Base-by-base conservation (phyloP, 2,888 invertebrate species). In the Drosophila paracracens region DNA sequence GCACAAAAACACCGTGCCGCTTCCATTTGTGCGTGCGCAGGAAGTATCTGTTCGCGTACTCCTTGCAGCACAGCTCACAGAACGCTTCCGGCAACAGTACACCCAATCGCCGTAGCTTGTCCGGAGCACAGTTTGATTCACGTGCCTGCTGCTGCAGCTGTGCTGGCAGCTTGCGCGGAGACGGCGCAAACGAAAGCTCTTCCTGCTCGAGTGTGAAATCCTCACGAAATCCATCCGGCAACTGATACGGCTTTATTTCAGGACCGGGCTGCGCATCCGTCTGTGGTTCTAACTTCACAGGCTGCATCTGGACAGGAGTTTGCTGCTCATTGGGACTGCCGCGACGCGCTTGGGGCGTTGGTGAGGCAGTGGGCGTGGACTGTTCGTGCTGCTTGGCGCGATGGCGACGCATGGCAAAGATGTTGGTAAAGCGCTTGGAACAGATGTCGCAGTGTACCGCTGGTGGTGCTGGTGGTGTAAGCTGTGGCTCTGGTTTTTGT, bases 41-140 rank as follows among this genome's bases (percentile, higher is more conserved):
- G 91, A 98, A 98, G 92, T 98, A 98, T 93, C 98, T 98, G 92
- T 98, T 98, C 92, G 97, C 97, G 92, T 98, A 98, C 92, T 98
- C 98, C 92, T 98, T 97, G 93, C 97, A 97, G 92, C 98, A 98
- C 70, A 98, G 95, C 93, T 98, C 97, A 93, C 98, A 98, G 92
- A 97, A 98, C n/a, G 97, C 97, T 90, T 98, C 97, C 2, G 96
- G 96, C 92, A 97, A 96, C 86, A 96, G 95, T 38, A 97, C 97
- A 43, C 97, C 97, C 68, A 97, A 94, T 68, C 96, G 95, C 33
- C 96, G 95, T 40, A 97, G 94, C 60, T 96, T 96, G 67, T 97
- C 97, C 4, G 94, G 95, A 63, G 96, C 95, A 88, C 97, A 95
- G 65, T 95, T 96, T 3, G 95, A 94, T 59, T 97, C 96, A n/a